Evolutionary conservation across 2,113 vertebrate species (phyloP), one percentile per base, ranked within the genome.

Genomic region (Daubentonia madagascariensis): DNA sequence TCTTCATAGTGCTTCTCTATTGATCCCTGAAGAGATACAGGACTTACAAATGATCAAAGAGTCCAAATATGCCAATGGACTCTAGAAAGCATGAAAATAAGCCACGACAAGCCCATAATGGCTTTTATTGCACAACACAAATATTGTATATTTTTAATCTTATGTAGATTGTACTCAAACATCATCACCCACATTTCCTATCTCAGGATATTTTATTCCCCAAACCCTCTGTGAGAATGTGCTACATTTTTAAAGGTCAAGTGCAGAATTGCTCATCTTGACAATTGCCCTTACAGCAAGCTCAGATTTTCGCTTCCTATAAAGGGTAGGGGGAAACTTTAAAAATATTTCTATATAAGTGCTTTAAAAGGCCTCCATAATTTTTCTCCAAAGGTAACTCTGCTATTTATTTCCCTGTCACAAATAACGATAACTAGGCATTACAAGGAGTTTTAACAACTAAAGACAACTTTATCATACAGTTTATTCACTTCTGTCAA

Each of bases 161-260:
- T 6, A n/a, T 13, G 35, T n/a, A 80, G 32, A 89, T 61, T 54
- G 1, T 11, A 67, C 40, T 83, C 50, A 76, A 91, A 89, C 13
- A 3, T 59, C n/a, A 57, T 50, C 67, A 90, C 40, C 72, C 30
- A 89, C 2, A 48, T 95, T 97, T 92, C 35, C 50, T 72, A 22
- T 85, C 30, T 94, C 40, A 59, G 40, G 72, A 45, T 83, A 85
- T 59, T 95, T 96, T 68, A 86, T 40, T 4, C 70, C 11, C 52
- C 72, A 78, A 76, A 25, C 13, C 73, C 70, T 91, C 32, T 54
- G 32, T 76, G 25, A 87, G 40, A 84, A 88, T 54, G 16, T 52
- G 12, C 63, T 92, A 50, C 40, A 23, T 68, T 68, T 96, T 68
- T 65, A 94, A 97, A 96, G 61, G 61, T 93, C 93, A 96, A 86